phyloP scores from a whole-genome alignment of 2,113 vertebrate genomes.

The Morphnarchus princeps region DNA sequence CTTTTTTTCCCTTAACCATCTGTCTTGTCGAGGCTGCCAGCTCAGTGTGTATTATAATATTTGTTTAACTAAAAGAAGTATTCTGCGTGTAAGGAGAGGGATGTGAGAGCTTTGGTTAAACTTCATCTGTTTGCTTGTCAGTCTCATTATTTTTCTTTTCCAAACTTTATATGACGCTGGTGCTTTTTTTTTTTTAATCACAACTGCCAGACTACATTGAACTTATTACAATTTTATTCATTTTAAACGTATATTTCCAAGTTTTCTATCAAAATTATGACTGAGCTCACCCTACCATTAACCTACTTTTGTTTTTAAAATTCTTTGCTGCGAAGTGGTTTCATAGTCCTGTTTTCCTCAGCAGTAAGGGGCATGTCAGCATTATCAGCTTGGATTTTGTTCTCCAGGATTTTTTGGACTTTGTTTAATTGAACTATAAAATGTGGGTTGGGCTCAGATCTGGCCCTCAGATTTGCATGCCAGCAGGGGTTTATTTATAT shows the following conservation, averaged over 20 bases:
- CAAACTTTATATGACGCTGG: fast-evolving
- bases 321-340: background rate
- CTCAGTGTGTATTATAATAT: background rate
- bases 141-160: background rate
- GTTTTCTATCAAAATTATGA: background rate
- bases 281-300: background rate
- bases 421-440: background rate
- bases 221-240: background rate
- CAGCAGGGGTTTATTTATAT: background rate
- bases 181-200: background rate
- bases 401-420: background rate
- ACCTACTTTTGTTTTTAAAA: background rate
- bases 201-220: background rate
- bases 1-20: background rate
- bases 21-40: background rate
- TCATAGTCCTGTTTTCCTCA: background rate
- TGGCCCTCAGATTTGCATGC: background rate
- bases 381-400: background rate
- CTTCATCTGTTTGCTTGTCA: background rate
- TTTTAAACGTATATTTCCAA: background rate
- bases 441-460: background rate
- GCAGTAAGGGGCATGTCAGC: background rate
- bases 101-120: background rate
- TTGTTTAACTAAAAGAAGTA: background rate
- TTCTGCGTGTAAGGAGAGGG: background rate